Conservation (phyloP, 2,113 vertebrate species). For the Carassius carassius region DNA sequence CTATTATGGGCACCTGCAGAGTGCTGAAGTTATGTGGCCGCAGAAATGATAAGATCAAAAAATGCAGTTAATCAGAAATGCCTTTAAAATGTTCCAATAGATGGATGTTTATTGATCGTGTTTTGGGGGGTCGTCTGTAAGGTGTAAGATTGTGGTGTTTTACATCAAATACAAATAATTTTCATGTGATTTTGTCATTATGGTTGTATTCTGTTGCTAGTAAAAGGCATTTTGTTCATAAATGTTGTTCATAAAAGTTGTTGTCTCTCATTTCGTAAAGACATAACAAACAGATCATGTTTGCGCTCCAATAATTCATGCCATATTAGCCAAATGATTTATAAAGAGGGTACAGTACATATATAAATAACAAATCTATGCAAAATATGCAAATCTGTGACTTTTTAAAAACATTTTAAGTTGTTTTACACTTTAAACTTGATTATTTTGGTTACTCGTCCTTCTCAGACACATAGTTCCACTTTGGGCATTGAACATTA, state of each 20-base stretch:
- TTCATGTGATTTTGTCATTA: background rate
- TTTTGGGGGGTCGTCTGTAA: background rate
- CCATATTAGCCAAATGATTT: background rate
- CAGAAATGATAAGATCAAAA: background rate
- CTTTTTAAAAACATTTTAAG: background rate
- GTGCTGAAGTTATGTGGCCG: constrained; percentile 14
- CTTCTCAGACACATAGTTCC: background rate
- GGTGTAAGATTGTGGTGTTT: background rate
- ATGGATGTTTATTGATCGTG: background rate
- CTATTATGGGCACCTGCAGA: constrained; percentile 14
- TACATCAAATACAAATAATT: background rate
- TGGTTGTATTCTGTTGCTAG: background rate
- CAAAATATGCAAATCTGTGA: background rate
- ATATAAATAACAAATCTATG: background rate
- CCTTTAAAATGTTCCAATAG: background rate
- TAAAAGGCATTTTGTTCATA: background rate
- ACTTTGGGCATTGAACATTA: background rate
- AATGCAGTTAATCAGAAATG: background rate
- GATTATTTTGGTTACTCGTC: background rate
- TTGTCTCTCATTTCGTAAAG: background rate
- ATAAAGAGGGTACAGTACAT: background rate
- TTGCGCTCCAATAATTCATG: background rate
- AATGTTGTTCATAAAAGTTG: background rate
- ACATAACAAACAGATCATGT: background rate
- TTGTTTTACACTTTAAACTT: background rate